Percentiles rank a stretch among this genome's conserved stretches.
phyloP scores from a whole-genome alignment of 2,888 invertebrate genomes.

The Ramazzottius varieornatus region DNA sequence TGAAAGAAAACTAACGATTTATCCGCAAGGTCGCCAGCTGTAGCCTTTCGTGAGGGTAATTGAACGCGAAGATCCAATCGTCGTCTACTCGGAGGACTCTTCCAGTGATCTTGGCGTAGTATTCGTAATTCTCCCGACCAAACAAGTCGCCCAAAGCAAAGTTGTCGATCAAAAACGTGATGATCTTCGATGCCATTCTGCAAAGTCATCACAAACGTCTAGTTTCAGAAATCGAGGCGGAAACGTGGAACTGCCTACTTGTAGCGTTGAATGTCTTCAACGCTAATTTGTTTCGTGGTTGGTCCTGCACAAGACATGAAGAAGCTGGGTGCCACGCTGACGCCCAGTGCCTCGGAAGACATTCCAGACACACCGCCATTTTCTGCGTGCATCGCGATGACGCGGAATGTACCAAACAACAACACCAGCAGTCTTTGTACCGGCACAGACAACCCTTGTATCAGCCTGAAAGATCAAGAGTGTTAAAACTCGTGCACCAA shows the following conservation, averaged over 20 bases:
- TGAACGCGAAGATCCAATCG: constrained; percentile 78
- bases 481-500: neutral
- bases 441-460: constrained; percentile 37
- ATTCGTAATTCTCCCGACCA: constrained; percentile 76
- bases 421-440: constrained; percentile 77
- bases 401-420: constrained; percentile 83
- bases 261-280: constrained; percentile 79
- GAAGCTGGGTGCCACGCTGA: constrained; percentile 79
- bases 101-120: constrained; percentile 75
- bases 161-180: constrained; percentile 87
- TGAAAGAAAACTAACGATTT: neutral
- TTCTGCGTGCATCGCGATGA: constrained; percentile 70
- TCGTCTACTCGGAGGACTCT: constrained; percentile 69
- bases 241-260: constrained; percentile 51
- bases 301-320: constrained; percentile 85
- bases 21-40: neutral
- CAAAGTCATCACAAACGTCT: constrained; percentile 25
- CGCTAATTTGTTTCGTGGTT: constrained; percentile 60
- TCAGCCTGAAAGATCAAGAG: neutral
- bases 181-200: constrained; percentile 78
- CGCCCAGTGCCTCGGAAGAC: constrained; percentile 79
- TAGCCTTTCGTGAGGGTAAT: constrained; percentile 9
- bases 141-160: constrained; percentile 84
- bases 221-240: constrained; percentile 5
- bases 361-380: constrained; percentile 57